Percentiles rank a stretch among this genome's conserved stretches.
phyloP scores from a whole-genome alignment of 2,888 invertebrate species.

The Drosophila melanosoma region DNA sequence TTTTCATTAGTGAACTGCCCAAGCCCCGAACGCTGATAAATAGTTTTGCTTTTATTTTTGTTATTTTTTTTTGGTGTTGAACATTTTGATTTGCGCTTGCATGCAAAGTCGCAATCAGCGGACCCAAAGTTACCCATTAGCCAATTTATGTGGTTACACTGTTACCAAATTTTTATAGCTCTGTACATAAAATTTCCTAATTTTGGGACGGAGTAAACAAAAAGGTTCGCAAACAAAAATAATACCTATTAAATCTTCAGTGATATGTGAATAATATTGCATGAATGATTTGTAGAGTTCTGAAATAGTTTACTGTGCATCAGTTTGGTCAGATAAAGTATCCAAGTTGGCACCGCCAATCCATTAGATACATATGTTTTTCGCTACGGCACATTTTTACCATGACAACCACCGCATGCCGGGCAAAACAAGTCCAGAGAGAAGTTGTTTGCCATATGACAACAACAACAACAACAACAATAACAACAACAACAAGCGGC shows the following conservation, averaged over 20 bases:
- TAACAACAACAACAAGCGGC: constrained; percentile 9
- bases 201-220: neutral
- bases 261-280: neutral
- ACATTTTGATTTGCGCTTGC: constrained; percentile 35
- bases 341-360: constrained; percentile 5
- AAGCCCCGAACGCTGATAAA: constrained; percentile 23
- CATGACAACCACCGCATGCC: constrained; percentile 54
- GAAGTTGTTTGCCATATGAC: constrained; percentile 59
- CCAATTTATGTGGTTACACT: constrained; percentile 3
- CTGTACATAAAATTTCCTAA: neutral
- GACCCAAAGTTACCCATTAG: constrained; percentile 2
- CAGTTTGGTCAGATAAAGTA: constrained; percentile 38
- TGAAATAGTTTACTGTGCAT: neutral
- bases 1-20: constrained; percentile 24
- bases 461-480: constrained; percentile 41
- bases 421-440: constrained; percentile 51
- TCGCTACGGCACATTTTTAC: constrained; percentile 23
- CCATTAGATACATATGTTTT: constrained; percentile 27
- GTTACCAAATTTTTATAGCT: neutral
- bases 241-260: neutral
- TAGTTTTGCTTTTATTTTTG: neutral
- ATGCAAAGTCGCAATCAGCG: constrained; percentile 45
- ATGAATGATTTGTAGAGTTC: neutral
- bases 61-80: constrained; percentile 6
- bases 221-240: neutral